Base-by-base conservation (phyloP, 2,888 invertebrate genomes). In the Zygogramma bicolorata region DNA sequence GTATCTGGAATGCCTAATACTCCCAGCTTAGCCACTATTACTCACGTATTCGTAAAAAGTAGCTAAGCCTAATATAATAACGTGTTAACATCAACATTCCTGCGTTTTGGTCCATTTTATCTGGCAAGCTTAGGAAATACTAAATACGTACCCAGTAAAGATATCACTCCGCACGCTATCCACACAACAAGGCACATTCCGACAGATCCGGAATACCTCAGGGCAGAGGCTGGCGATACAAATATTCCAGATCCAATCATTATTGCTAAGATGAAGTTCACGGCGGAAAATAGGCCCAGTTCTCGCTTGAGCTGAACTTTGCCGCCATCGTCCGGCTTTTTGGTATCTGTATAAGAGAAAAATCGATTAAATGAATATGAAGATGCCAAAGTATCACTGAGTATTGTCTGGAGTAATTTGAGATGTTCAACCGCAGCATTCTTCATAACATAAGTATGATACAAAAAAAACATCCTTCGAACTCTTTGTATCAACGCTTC, bases 171-270 rank as follows among this genome's bases (percentile, higher is more conserved):
- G 78, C 95, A 95, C 8, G 92, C 86, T 1, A 90, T 88, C 96
- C 96, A 97, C 65, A 96, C 89, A 27, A 95, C 87, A 5, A 96
- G 87, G 80, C 94, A 94, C 81, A 94, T 88, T 2, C 92, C 96
- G 1, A 96, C 92, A 5, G 95, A 96, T 40, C 95, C 95, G 0
- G 95, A 92, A 79, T 92, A 90, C 79, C 90, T 87, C 34, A 95
- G 87, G 0, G 96, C 95, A 5, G 93, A 92, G 3, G 93, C 91
- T 1, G 96, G 95, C 0, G 95, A 94, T 5, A 96, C 92, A 83
- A 97, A 97, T 74, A 96, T 95, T 65, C 96, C 96, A 7, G 95
- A 95, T 53, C 96, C 96, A 77, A 96, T 96, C 95, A 96, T 96
- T 4, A 95, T 95, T 65, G 95, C 94, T 10, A 95, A 90, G 77